phyloP scores from a whole-genome alignment of 2,888 invertebrate genomes.

The Andrena praecox region DNA sequence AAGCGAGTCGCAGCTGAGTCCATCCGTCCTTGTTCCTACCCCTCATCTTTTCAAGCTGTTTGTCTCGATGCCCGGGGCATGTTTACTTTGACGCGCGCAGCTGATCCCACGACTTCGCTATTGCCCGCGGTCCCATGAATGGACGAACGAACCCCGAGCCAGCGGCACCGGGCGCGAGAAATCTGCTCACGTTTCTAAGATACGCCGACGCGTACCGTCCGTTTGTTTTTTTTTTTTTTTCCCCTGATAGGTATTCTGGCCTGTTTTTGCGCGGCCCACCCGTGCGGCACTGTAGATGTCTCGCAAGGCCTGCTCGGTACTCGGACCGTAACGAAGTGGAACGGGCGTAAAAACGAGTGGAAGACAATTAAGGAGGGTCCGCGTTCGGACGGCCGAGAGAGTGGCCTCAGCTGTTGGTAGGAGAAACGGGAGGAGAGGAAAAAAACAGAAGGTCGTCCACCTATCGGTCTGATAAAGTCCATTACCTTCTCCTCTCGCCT shows the following conservation, averaged over 20 bases:
- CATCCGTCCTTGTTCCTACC: too few relatives aligned
- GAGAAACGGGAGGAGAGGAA: conserved; percentile 30
- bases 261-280: conserved; percentile 69
- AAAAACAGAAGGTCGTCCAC: conserved; percentile 76
- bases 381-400: conserved; percentile 30
- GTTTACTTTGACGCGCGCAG: too few relatives aligned
- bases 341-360: conserved; percentile 79
- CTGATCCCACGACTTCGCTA: too few relatives aligned
- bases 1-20: too few relatives aligned
- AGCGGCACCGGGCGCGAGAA: conserved; percentile 26
- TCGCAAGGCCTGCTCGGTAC: conserved; percentile 68
- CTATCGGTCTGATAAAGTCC: conserved; percentile 77
- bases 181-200: conserved; percentile 29
- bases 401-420: conserved; percentile 25
- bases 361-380: conserved; percentile 76
- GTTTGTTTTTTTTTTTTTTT: conserved; percentile 24
- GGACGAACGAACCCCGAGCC: not conserved
- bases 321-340: conserved; percentile 77
- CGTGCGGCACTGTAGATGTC: conserved; percentile 71
- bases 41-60: too few relatives aligned
- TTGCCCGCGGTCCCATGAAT: conserved; percentile 5
- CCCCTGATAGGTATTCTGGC: conserved; percentile 36
- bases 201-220: conserved; percentile 13
- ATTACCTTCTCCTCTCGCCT: conserved; percentile 70
- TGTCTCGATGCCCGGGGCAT: too few relatives aligned